Evolutionary conservation across 2,797 vertebrate genomes (phyloP), one percentile per base, ranked within the genome.

Genomic region (Mormyrops attenuatus): DNA sequence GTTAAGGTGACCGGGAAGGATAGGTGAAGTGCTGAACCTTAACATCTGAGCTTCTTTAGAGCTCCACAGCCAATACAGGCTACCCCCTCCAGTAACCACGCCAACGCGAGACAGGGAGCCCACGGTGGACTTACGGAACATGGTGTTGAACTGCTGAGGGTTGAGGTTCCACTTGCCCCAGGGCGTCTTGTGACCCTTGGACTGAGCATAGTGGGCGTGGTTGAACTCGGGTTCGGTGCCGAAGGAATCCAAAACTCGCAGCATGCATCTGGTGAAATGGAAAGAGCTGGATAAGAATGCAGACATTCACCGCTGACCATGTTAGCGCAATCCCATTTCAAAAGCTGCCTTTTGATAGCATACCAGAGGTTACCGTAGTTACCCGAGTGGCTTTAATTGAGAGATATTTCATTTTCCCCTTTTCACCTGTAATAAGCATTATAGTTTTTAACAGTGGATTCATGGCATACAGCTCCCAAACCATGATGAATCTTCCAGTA

Each of bases 81-180:
- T 77, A 17, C 30, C 2, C 34, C 34, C 38, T 41, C 69, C 38
- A 0, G 2, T 77, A 17, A 77, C 34, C 69, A 77, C 15, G 0
- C 0, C 34, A 41, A 44, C 3, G 26, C 3, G 9, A 66, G 63
- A 77, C 34, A 2, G 2, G 26, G 4, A 69, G 26, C 20, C 63
- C 30, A 30, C 15, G 30, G 69, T 6, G 8, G 84, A 99, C 98
- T 98, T 96, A 99, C 99, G 99, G 92, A 99, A 99, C 99, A 99
- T 99, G 88, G 99, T 99, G 94, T 99, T 99, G 94, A 99, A 99
- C 94, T 99, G 99, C 91, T 99, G 99, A 0, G 98, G 99, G 95
- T 99, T 99, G 90, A 99, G 97, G 94, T 99, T 99, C 99, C 99
- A 99, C 94, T 99, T 99, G 66, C 99, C 99, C 99, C 99, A 99